phyloP scores from a whole-genome alignment of 2,113 vertebrate genomes.

The Sylvilagus bachmani region DNA sequence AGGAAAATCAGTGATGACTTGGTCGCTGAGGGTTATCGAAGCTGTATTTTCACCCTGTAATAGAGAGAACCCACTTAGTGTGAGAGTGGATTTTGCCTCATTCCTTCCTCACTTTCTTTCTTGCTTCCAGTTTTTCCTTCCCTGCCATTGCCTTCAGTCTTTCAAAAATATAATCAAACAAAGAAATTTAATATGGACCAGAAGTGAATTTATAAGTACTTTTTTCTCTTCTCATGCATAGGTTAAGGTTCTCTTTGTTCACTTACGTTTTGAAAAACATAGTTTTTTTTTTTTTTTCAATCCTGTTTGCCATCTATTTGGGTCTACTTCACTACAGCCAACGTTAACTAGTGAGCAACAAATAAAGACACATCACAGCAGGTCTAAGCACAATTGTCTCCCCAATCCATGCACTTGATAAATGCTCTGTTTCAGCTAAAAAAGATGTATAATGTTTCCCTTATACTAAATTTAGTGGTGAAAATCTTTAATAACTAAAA shows the following conservation, averaged over 20 bases:
- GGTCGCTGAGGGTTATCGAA: neutral
- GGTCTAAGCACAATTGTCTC: constrained; percentile 83
- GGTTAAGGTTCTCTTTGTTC: neutral
- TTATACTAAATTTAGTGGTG: constrained; percentile 87
- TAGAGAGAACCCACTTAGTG: neutral
- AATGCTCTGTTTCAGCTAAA: constrained; percentile 85
- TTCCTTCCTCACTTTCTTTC: neutral
- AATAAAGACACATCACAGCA: constrained; percentile 86
- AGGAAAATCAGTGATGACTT: constrained; percentile 45
- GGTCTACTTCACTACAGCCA: constrained; percentile 75
- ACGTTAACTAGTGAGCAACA: constrained; percentile 82
- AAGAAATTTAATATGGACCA: neutral
- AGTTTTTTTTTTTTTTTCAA: constrained; percentile 50
- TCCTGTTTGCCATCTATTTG: constrained; percentile 53
- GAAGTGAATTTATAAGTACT: neutral
- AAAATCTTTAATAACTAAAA: constrained; percentile 90
- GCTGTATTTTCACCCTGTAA: neutral
- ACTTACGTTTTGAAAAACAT: neutral
- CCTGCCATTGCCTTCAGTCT: neutral
- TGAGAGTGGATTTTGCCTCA: neutral
- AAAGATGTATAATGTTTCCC: constrained; percentile 86
- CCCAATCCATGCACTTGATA: constrained; percentile 82
- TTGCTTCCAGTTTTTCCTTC: neutral
- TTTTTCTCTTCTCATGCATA: neutral
- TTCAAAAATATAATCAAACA: neutral